phyloP scores from a whole-genome alignment of 2,113 vertebrate genomes.

The Eulemur rufifrons region DNA sequence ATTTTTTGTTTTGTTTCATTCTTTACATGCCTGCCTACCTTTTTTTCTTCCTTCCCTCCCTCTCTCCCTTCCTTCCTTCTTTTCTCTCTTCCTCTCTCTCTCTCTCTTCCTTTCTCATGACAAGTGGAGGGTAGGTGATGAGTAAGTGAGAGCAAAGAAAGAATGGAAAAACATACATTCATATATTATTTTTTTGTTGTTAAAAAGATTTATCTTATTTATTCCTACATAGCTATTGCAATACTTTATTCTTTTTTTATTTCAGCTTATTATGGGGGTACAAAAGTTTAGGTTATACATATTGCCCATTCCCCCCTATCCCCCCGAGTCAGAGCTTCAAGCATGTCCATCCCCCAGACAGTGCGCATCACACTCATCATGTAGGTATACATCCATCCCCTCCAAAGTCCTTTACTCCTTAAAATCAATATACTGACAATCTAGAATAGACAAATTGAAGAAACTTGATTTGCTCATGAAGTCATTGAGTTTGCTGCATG shows the following conservation, averaged over 20 bases:
- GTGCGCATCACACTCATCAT: too few relatives aligned
- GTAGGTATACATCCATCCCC: too few relatives aligned
- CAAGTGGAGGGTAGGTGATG: not conserved
- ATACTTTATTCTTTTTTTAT: too few relatives aligned
- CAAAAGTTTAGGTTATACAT: too few relatives aligned
- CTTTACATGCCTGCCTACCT: not conserved
- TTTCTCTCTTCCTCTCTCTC: not conserved
- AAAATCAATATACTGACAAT: slow-evolving; percentile 14
- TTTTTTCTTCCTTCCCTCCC: not conserved
- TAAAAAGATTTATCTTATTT: too few relatives aligned
- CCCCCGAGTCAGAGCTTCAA: too few relatives aligned
- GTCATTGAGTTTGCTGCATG: not conserved
- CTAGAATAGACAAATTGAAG: not conserved
- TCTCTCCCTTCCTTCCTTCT: too few relatives aligned
- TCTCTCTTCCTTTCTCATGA: not conserved
- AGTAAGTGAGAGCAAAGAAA: not conserved
- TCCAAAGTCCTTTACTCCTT: not conserved
- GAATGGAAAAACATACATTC: not conserved
- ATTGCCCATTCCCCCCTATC: too few relatives aligned
- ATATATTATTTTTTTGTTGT: not conserved
- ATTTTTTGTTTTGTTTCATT: not conserved
- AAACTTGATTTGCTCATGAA: not conserved
- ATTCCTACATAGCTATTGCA: too few relatives aligned
- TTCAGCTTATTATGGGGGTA: too few relatives aligned
- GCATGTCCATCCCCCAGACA: too few relatives aligned